Percentiles rank a stretch among this genome's conserved stretches.
Conservation (phyloP, 1,140 invertebrate genomes). For the Drosophila pseudoobscura region DNA sequence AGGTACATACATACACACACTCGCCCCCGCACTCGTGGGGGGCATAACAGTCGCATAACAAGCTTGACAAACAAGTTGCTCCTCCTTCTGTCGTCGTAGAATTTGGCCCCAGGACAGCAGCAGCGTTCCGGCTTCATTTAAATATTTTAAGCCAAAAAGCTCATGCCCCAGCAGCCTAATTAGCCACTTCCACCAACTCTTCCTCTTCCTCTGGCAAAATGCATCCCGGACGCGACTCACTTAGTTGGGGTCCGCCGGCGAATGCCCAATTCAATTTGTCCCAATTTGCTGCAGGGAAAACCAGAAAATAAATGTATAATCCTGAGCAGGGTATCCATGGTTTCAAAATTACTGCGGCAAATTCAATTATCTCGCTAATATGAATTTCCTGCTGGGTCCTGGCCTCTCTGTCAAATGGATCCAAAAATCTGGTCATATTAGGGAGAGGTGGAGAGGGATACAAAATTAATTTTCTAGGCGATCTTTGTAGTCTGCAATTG, state of each 20-base stretch:
- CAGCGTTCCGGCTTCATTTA: conserved; percentile 24
- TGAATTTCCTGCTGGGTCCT: conserved; percentile 38
- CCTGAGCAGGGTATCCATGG: conserved; percentile 23
- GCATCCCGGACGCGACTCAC: conserved; percentile 24
- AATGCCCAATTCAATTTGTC: conserved; percentile 47
- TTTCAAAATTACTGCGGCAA: conserved; percentile 28
- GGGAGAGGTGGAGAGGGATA: neutral
- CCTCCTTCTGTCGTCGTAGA: neutral
- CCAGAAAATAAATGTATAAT: neutral
- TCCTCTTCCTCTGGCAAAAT: conserved; percentile 5
- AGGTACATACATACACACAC: neutral
- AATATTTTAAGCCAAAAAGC: conserved; percentile 52
- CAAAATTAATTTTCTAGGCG: conserved; percentile 2
- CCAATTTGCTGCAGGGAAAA: conserved; percentile 25
- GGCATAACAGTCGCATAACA: neutral
- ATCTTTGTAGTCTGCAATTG: conserved; percentile 27
- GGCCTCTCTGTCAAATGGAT: too few species aligned
- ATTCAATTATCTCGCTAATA: conserved; percentile 47
- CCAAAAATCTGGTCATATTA: neutral
- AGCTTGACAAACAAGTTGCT: conserved; percentile 42
- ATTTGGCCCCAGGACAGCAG: conserved; percentile 17
- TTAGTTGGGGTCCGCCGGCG: conserved; percentile 22
- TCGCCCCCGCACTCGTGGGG: neutral
- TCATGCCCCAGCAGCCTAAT: conserved; percentile 29
- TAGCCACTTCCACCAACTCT: conserved; percentile 6